phyloP scores from a whole-genome alignment of 1,140 invertebrate genomes.

The Drosophila chauvacae region DNA sequence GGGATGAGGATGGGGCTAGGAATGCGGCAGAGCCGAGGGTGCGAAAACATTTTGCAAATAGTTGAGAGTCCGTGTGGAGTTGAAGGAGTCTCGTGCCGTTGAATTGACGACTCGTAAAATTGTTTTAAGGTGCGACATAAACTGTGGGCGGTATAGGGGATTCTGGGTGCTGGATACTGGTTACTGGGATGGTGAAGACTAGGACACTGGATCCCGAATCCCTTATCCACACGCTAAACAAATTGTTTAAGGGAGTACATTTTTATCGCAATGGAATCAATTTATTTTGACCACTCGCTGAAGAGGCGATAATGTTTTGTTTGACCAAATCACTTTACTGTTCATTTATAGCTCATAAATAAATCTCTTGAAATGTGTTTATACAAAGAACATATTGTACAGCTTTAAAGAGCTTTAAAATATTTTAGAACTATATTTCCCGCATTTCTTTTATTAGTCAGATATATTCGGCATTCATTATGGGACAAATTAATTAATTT shows the following conservation, averaged over 20 bases:
- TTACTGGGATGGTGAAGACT: not conserved
- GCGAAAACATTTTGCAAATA: slow-evolving; percentile 45
- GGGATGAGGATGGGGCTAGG: not conserved
- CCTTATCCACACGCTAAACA: slow-evolving; percentile 10
- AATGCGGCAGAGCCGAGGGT: slow-evolving; percentile 1
- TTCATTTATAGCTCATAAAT: no score
- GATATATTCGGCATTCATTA: not conserved
- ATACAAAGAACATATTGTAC: not conserved
- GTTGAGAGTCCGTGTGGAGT: slow-evolving; percentile 30
- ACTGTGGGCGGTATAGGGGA: slow-evolving; percentile 6
- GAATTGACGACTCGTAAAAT: slow-evolving; percentile 55
- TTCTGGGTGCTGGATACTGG: not conserved
- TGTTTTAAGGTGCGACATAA: slow-evolving; percentile 54
- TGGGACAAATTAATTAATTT: no score
- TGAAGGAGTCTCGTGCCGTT: slow-evolving; percentile 33
- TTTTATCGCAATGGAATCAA: slow-evolving; percentile 33
- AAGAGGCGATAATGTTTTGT: slow-evolving; percentile 18
- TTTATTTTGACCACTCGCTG: slow-evolving; percentile 19
- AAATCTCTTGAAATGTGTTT: no score
- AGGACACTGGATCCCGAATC: not conserved
- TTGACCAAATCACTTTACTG: slow-evolving; percentile 4
- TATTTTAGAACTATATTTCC: not conserved
- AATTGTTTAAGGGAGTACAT: slow-evolving; percentile 17
- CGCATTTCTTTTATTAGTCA: not conserved
- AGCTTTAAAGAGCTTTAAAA: not conserved